Evolutionary conservation across 1,140 invertebrate genomes (phyloP).

Genomic region (Bombyx mori): ASM3026992v2 NC_085114.1:2477501-2478000

Average conservation of each 20-base stretch:
- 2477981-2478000: constrained; percentile 34
- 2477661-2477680: constrained; percentile 32
- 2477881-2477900: constrained; percentile 36
- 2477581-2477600: constrained; percentile 7
- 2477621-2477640: constrained; percentile 21
- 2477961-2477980: constrained; percentile 51
- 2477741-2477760: constrained; percentile 36
- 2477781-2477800: constrained; percentile 60
- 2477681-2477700: constrained; percentile 31
- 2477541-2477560: too few relatives aligned
- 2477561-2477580: too few relatives aligned
- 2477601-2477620: constrained; percentile 26
- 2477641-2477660: constrained; percentile 33
- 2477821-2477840: constrained; percentile 55
- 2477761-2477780: constrained; percentile 29
- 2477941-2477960: constrained; percentile 36
- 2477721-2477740: constrained; percentile 28
- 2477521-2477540: too few relatives aligned
- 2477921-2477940: constrained; percentile 51
- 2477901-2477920: constrained; percentile 50
- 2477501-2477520: too few relatives aligned
- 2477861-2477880: constrained; percentile 63
- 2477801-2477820: constrained; percentile 38
- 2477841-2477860: constrained; percentile 51
- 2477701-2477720: constrained; percentile 21